Percentiles rank a stretch among this genome's conserved stretches.
These are phyloP conservation scores for Crypturellus undulatus DNA, from an alignment of 2,113 vertebrate genomes.

Conservation along the genomic window DNA sequence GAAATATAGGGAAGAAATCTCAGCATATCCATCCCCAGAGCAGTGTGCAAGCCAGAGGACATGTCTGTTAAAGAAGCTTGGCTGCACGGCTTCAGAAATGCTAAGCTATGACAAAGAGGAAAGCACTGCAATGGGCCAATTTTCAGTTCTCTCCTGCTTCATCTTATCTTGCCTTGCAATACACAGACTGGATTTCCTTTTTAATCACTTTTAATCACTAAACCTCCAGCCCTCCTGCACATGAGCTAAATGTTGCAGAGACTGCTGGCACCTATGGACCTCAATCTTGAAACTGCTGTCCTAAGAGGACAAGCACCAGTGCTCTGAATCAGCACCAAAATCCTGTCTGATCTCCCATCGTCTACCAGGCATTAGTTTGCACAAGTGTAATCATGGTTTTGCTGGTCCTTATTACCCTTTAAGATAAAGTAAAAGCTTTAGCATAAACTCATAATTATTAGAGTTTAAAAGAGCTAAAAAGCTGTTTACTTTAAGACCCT, in stretches of 20 bases:
- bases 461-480: neutral
- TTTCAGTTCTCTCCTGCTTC: neutral
- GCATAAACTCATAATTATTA: neutral
- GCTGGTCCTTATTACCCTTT: neutral
- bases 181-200: neutral
- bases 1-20: neutral
- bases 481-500: neutral
- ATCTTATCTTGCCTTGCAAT: neutral
- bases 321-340: neutral
- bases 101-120: neutral
- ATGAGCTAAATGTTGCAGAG: neutral
- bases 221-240: neutral
- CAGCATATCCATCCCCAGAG: accelerated
- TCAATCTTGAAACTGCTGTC: neutral
- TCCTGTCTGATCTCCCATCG: neutral
- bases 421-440: neutral
- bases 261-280: neutral
- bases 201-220: neutral
- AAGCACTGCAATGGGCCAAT: neutral
- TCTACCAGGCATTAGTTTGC: neutral
- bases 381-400: neutral
- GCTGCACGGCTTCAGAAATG: neutral
- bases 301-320: accelerated
- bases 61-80: neutral
- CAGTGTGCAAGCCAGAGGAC: neutral